These are phyloP conservation scores for Argyrosomus japonicus DNA, from an alignment of 2,113 vertebrate species.

Conservation along the genomic window DNA sequence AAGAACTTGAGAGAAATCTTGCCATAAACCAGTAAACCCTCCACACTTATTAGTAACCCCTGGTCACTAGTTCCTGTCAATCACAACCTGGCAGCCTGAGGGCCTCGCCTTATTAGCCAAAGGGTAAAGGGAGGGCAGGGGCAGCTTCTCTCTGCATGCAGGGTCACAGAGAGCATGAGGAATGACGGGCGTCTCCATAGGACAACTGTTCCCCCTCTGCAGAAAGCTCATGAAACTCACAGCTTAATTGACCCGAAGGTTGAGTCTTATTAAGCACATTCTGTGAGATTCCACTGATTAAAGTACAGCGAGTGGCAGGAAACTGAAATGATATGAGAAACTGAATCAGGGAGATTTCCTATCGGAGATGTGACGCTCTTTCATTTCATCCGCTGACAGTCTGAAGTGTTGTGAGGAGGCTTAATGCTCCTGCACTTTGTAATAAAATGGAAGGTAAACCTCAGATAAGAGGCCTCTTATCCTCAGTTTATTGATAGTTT, in stretches of 20 bases:
- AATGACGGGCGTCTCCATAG: constrained; percentile 66
- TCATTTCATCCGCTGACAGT: constrained; percentile 37
- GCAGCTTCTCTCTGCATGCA: constrained; percentile 54
- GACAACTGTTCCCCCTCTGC: constrained; percentile 41
- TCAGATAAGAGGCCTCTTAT: constrained; percentile 55
- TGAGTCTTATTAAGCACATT: constrained; percentile 29
- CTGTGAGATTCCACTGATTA: constrained; percentile 33
- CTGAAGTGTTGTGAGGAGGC: constrained; percentile 39
- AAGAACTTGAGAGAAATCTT: not conserved
- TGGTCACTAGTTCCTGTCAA: constrained; percentile 64
- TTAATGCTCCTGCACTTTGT: constrained; percentile 53
- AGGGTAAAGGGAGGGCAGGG: constrained; percentile 43
- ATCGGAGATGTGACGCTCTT: constrained; percentile 41
- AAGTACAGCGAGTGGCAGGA: constrained; percentile 8
- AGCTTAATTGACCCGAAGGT: constrained; percentile 36
- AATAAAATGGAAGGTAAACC: constrained; percentile 70
- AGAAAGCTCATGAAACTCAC: constrained; percentile 40
- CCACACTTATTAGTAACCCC: constrained; percentile 47
- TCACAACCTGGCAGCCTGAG: constrained; percentile 53
- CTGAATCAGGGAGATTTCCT: constrained; percentile 32
- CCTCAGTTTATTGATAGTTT: constrained; percentile 63
- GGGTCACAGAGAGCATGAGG: constrained; percentile 68
- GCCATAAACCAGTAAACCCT: constrained; percentile 47
- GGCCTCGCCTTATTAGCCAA: constrained; percentile 63
- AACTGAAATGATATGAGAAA: constrained; percentile 4